Percentiles rank a stretch among this genome's conserved stretches.
These are phyloP conservation scores for Coenonympha arcania DNA, from an alignment of 2,888 invertebrate species.

Conservation along the genomic window DNA sequence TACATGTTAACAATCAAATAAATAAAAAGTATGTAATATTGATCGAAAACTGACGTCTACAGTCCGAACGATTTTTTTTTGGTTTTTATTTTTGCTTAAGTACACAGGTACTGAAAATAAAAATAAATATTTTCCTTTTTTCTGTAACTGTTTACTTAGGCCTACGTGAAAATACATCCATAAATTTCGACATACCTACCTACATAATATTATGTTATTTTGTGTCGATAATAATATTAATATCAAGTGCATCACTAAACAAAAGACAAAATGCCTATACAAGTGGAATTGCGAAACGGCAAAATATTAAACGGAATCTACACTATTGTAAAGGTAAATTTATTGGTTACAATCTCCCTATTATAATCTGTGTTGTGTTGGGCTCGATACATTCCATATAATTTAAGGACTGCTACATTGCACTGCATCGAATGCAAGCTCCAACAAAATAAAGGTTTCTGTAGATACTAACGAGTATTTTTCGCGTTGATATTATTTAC, in stretches of 20 bases:
- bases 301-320: conserved; percentile 51
- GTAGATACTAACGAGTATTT: background rate
- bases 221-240: conserved; percentile 18
- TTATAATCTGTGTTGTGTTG: conserved; percentile 24
- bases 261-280: conserved; percentile 36
- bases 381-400: background rate
- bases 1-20: too few species aligned
- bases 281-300: conserved; percentile 40
- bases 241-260: conserved; percentile 32
- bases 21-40: too few species aligned
- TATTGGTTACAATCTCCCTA: conserved; percentile 44
- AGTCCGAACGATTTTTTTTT: too few species aligned
- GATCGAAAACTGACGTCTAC: too few species aligned
- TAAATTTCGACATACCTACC: too few species aligned
- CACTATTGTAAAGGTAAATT: conserved; percentile 41
- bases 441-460: background rate
- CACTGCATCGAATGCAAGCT: background rate
- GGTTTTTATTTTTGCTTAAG: too few species aligned
- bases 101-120: too few species aligned
- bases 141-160: too few species aligned
- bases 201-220: too few species aligned
- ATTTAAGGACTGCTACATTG: background rate
- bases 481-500: background rate
- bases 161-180: too few species aligned
- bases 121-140: too few species aligned